Base-by-base conservation (phyloP, 2,888 invertebrate species). In the Caenorhabditis sulstoni region DNA sequence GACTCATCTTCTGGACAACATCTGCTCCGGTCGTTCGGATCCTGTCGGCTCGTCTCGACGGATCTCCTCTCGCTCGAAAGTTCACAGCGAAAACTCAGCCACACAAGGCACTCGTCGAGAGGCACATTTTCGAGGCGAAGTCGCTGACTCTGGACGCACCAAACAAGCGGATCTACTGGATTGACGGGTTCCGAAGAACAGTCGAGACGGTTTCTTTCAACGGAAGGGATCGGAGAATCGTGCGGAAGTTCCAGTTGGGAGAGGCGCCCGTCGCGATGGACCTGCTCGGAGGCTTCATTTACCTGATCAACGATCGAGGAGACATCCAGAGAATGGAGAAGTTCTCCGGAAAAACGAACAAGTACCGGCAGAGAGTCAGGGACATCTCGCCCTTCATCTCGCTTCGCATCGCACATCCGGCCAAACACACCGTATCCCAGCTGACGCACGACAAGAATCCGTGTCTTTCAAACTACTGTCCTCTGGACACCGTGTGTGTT, bases 241-340 rank as follows among this genome's bases (percentile, higher is more conserved):
- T 77, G 1, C 44, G 70, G 7, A 77, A 77, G 35, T 77, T 77
- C 45, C 57, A 77, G 16, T 16, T 68, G 8, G 41, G 41, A 47
- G 77, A 77, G 14, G 16, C 29, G 16, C 77, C 77, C 39, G 53
- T 70, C 1, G 20, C 70, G 3, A 68, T 77, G 65, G 77, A 77
- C 44, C 11, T 77, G 14, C 57, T 77, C n/a, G 77, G 68, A 2
- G 62, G 65, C 29, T 61, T 52, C 44, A 62, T 77, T 49, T 77
- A 70, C 44, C 41, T 70, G 12, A n/a, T 77, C 20, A 70, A 64
- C 3, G 44, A 23, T 5, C 57, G 50, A 16, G 77, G 77, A 45
- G 1, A 3, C 50, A 47, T 77, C 11, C 53, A 59, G 9, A 50
- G 37, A 45, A 77, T 77, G 70, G 70, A 77, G 58, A 77, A 77